Evolutionary conservation across 2,888 invertebrate genomes (phyloP).

Genomic region (Anorthoa munda): DNA sequence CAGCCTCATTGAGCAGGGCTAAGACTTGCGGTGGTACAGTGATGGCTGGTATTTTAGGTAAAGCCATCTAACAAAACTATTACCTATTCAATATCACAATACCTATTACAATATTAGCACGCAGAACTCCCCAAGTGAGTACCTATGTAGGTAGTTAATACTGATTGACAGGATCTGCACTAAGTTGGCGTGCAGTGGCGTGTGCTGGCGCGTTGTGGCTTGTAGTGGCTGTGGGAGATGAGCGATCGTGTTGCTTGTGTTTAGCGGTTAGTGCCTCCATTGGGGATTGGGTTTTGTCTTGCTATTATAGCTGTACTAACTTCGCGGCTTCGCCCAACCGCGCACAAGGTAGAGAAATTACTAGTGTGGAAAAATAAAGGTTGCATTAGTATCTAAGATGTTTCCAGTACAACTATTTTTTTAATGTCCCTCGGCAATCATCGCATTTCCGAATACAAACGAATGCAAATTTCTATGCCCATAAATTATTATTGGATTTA

Average conservation of each 20-base stretch:
- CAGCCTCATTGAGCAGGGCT: too few species aligned
- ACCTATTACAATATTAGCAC: slow-evolving; percentile 11
- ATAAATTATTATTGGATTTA: too few species aligned
- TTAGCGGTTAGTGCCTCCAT: slow-evolving; percentile 2
- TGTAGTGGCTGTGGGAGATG: slow-evolving; percentile 15
- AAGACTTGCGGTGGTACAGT: too few species aligned
- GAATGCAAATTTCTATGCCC: too few species aligned
- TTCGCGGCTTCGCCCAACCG: too few species aligned
- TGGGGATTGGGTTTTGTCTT: not conserved
- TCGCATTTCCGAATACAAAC: too few species aligned
- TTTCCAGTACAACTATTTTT: not conserved
- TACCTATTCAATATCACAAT: slow-evolving; percentile 1
- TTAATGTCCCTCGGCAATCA: too few species aligned
- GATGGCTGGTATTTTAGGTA: too few species aligned
- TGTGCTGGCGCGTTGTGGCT: not conserved
- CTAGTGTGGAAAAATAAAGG: not conserved
- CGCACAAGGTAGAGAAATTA: too few species aligned
- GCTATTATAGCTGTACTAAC: not conserved
- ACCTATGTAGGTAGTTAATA: slow-evolving; percentile 29
- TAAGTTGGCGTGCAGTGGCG: slow-evolving; percentile 35
- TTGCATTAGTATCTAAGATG: not conserved
- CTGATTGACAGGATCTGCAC: slow-evolving; percentile 46
- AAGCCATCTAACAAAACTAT: too few species aligned
- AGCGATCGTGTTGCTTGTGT: slow-evolving; percentile 20
- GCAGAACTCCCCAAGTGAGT: slow-evolving; percentile 20